Conservation (phyloP, 2,797 vertebrate genomes). For the Tragelaphus oryx region DNA sequence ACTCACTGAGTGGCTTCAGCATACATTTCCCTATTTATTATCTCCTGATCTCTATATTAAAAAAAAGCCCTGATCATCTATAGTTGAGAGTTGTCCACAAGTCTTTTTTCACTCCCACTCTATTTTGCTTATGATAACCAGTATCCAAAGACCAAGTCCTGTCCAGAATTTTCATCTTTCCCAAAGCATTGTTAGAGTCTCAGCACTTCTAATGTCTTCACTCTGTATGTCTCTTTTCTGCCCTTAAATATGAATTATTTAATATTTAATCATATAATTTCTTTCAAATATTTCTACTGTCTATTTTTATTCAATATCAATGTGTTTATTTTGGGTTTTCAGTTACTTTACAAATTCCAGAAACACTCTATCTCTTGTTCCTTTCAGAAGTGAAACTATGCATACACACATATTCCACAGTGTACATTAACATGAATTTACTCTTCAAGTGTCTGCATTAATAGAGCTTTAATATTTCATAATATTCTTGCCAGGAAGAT, state of each 20-base stretch:
- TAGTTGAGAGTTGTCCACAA: not conserved
- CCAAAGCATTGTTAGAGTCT: not conserved
- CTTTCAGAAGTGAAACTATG: not conserved
- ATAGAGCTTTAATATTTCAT: not conserved
- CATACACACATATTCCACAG: not conserved
- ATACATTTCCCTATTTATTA: not conserved
- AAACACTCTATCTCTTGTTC: not conserved
- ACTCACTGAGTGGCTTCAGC: not conserved
- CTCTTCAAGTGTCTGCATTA: not conserved
- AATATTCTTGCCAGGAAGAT: not conserved
- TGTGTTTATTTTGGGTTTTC: not conserved
- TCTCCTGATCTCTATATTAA: not conserved
- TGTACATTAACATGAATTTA: not conserved
- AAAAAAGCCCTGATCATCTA: not conserved
- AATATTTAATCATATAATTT: not conserved
- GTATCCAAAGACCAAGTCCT: not conserved
- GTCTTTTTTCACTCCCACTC: not conserved
- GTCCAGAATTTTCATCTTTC: not conserved
- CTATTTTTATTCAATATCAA: not conserved
- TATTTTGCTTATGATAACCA: not conserved
- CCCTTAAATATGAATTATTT: not conserved
- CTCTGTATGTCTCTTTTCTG: not conserved
- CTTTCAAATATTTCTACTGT: not conserved
- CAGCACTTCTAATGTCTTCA: not conserved
- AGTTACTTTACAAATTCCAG: not conserved